Evolutionary conservation across 1,140 invertebrate genomes (phyloP).

Genomic region (Formica selysi): DNA sequence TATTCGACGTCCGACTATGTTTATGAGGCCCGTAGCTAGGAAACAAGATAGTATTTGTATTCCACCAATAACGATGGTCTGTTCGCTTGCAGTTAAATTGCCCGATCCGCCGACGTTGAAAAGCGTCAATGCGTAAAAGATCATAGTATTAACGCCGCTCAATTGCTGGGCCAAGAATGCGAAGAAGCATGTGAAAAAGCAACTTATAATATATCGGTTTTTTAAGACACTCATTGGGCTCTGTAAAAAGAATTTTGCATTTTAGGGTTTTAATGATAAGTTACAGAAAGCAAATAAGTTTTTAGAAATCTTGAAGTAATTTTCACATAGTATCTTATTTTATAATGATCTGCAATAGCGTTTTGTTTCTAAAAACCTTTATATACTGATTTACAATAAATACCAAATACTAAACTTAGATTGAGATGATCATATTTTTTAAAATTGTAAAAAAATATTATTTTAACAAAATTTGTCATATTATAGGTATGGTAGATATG

Average conservation of each 20-base stretch:
- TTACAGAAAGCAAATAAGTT: not conserved
- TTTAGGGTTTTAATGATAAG: not conserved
- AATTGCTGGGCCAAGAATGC: constrained; percentile 92
- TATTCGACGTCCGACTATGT: constrained; percentile 90
- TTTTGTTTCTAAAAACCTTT: too few species aligned
- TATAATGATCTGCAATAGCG: not conserved
- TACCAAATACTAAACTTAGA: too few species aligned
- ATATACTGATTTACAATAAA: too few species aligned
- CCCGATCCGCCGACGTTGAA: constrained; percentile 89
- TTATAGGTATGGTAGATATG: too few species aligned
- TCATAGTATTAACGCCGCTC: constrained; percentile 63
- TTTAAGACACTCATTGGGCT: constrained; percentile 55
- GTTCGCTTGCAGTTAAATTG: constrained; percentile 86
- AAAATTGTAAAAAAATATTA: too few species aligned
- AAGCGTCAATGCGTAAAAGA: constrained; percentile 85
- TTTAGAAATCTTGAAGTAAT: not conserved
- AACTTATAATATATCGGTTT: constrained; percentile 84
- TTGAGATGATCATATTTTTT: too few species aligned
- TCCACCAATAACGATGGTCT: constrained; percentile 91
- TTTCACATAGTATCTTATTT: not conserved
- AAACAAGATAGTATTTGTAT: constrained; percentile 92
- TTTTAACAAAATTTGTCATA: too few species aligned
- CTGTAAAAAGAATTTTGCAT: constrained; percentile 27
- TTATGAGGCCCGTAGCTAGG: constrained; percentile 90
- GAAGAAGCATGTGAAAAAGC: constrained; percentile 90